These are phyloP conservation scores for Axinella damicornis DNA, from an alignment of 37 sponge, comb jelly and placozoan species.

Conservation along the genomic window DNA sequence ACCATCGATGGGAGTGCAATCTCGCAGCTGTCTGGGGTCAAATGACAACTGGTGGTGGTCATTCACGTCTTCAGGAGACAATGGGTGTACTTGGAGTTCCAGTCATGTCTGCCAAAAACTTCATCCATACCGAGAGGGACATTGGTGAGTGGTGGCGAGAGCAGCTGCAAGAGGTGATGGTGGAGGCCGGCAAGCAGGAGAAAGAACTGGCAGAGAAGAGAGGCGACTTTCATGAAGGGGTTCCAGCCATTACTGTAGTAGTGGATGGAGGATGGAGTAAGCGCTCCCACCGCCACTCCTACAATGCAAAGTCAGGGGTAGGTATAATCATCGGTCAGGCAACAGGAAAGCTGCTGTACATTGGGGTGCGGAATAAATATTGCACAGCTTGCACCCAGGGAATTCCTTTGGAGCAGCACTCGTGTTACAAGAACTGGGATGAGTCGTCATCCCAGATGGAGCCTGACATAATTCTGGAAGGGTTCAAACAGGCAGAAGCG, in stretches of 20 bases:
- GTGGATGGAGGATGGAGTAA: slow-evolving; percentile 62
- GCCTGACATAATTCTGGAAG: slow-evolving; percentile 41
- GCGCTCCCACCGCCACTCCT: slow-evolving; percentile 36
- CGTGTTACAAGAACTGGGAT: slow-evolving; percentile 44
- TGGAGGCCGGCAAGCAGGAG: slow-evolving; percentile 5
- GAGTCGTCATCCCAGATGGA: slow-evolving; percentile 35
- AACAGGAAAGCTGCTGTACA: slow-evolving; percentile 51
- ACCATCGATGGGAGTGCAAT: slow-evolving; percentile 35
- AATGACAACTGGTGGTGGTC: slow-evolving; percentile 35
- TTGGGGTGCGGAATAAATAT: slow-evolving; percentile 54
- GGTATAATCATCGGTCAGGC: slow-evolving; percentile 44
- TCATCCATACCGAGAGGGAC: slow-evolving; percentile 29
- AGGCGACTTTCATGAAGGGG: slow-evolving; percentile 15
- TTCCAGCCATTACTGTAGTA: slow-evolving; percentile 57
- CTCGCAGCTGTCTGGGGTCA: slow-evolving; percentile 56
- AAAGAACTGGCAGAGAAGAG: not conserved
- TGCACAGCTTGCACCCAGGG: slow-evolving; percentile 40
- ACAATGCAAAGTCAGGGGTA: slow-evolving; percentile 58
- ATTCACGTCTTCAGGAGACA: not conserved
- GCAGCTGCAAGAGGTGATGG: slow-evolving; percentile 3
- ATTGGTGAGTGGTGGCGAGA: slow-evolving; percentile 24
- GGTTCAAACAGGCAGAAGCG: slow-evolving; percentile 27
- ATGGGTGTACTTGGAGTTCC: not conserved
- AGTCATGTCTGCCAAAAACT: slow-evolving; percentile 13
- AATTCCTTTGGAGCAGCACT: not conserved